phyloP scores from a whole-genome alignment of 2,113 vertebrate genomes.

The Trichechus manatus region DNA sequence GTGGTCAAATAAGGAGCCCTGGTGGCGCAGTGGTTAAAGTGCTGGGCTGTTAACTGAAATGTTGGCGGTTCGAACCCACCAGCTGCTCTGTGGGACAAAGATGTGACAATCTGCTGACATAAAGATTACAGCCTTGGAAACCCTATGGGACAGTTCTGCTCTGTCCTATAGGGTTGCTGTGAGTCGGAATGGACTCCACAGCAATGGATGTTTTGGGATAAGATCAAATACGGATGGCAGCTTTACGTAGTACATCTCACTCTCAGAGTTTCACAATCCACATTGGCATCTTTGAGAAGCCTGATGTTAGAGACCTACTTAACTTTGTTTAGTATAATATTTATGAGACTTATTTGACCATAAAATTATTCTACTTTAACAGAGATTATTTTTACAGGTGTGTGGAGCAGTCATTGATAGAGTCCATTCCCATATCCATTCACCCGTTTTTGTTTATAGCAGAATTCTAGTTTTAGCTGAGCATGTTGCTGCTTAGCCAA shows the following conservation, averaged over 20 bases:
- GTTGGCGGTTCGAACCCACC: background rate
- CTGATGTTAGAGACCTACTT: background rate
- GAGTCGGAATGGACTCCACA: background rate
- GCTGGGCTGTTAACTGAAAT: background rate
- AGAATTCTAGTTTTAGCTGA: background rate
- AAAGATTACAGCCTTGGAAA: background rate
- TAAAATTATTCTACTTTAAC: background rate
- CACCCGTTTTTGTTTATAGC: background rate
- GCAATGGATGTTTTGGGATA: background rate
- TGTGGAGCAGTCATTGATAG: background rate
- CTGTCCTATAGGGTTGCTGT: background rate
- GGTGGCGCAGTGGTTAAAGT: background rate
- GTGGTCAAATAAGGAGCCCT: background rate
- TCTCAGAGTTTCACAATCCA: background rate
- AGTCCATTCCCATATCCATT: background rate
- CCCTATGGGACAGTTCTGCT: background rate
- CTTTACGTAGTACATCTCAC: background rate
- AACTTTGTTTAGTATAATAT: background rate
- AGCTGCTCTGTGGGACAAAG: background rate
- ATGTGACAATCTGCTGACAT: background rate
- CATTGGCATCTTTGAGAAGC: conserved; percentile 15
- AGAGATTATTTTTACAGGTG: background rate
- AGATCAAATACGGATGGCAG: background rate
- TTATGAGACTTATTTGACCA: conserved; percentile 15
- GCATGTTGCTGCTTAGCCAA: background rate